Conservation (phyloP, 2,113 vertebrate genomes). For the Apteryx mantelli region DNA sequence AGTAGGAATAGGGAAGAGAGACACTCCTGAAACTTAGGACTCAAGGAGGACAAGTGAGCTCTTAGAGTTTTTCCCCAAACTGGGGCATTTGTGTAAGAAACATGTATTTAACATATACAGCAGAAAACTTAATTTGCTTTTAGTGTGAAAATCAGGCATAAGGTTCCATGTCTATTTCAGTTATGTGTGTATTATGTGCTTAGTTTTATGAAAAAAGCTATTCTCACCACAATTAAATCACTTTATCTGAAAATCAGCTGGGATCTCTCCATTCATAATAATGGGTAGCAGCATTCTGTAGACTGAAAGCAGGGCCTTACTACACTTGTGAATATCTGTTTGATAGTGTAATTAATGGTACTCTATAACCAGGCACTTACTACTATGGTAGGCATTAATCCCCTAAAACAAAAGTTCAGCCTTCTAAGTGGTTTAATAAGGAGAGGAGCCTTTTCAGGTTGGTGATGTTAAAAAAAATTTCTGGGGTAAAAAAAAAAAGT, state of each 20-base stretch:
- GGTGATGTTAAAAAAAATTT: background rate
- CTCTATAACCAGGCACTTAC: background rate
- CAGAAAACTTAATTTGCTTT: background rate
- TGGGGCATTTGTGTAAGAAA: background rate
- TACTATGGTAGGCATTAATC: background rate
- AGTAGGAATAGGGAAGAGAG: background rate
- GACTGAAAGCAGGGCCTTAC: background rate
- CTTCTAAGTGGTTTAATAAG: background rate
- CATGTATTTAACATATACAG: background rate
- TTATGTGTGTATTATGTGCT: background rate
- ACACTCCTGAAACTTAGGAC: background rate
- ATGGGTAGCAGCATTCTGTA: background rate
- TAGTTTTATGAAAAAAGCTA: background rate
- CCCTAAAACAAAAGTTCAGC: background rate
- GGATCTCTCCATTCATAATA: background rate
- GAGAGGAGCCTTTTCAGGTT: background rate
- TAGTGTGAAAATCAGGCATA: background rate
- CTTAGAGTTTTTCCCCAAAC: background rate
- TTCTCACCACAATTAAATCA: background rate
- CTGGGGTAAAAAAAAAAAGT: background rate
- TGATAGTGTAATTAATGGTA: background rate
- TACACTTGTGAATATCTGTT: background rate
- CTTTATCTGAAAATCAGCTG: background rate
- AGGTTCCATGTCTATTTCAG: background rate
- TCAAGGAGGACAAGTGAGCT: background rate